Conservation (phyloP, 2,797 vertebrate genomes). For the Petrocephalus schoutedeni region DNA sequence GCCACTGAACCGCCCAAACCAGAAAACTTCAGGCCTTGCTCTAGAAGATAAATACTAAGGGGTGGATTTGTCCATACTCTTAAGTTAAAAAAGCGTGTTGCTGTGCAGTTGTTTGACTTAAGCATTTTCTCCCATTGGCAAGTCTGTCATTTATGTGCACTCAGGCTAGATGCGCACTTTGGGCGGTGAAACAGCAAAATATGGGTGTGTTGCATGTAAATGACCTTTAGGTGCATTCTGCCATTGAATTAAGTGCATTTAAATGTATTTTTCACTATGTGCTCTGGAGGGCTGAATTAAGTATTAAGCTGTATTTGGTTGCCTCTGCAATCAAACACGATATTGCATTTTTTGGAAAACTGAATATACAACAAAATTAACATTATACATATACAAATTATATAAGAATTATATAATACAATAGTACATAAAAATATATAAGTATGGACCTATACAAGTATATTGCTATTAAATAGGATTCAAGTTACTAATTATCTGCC, state of each 20-base stretch:
- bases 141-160: not conserved
- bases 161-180: not conserved
- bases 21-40: not conserved
- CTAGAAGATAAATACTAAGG: not conserved
- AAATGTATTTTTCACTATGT: not conserved
- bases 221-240: not conserved
- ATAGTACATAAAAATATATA: not conserved
- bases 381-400: no score
- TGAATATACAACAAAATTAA: no score
- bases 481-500: no score
- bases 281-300: not conserved
- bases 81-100: not conserved
- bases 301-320: no score
- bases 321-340: no score
- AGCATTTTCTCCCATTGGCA: not conserved
- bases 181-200: not conserved
- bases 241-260: not conserved
- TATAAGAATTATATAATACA: no score
- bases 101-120: not conserved
- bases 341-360: no score
- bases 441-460: not conserved
- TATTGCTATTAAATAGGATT: not conserved
- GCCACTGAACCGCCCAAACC: not conserved
- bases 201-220: not conserved
- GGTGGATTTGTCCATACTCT: not conserved